Base-by-base conservation (phyloP, 2,888 invertebrate species). In the Callyntrura sp. region DNA sequence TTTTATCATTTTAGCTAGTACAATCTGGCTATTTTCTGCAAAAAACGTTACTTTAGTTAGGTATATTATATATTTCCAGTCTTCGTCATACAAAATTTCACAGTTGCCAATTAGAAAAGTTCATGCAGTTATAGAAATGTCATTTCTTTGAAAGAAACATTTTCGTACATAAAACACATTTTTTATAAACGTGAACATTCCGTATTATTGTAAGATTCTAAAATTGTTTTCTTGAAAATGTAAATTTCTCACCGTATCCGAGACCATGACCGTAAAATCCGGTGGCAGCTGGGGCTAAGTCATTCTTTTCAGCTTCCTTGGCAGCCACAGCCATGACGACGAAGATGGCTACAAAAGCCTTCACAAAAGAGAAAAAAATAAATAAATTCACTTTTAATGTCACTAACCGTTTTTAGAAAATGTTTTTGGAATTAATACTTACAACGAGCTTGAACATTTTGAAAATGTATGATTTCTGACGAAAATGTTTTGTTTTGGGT, bases 361-460 rank as follows among this genome's bases (percentile, higher is more conserved):
- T 86, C 12, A 65, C 17, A 78, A 62, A 84, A 55, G 0, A 86
- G 20, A 65, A 48, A 17, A 35, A 35, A n/a, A n/a, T n/a, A 23
- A 14, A 68, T 65, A 65, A 14, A 48, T 55, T 85, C 62, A 55
- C 17, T 45, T 60, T 17, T 11, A 12, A 51, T 23, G 12, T 25
- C 51, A 51, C 25, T 14, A 28, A 0, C 20, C 48, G 11, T 76
- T 8, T n/a, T 51, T 20, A 14, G 9, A 12, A 3, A 3, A 43
- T 2, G 20, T 45, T 73, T 73, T 25, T 20, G 43, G 1, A 55
- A n/a, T n/a, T n/a, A n/a, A 23, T 60, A 88, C 90, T 87, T 87
- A 84, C 87, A 28, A 90, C 51, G 73, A 90, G 62, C 81, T 90
- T 90, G 79, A 78, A 70, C 87, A 87, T 90, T 60, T 51, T 90